Base-by-base conservation (phyloP, 2,888 invertebrate genomes). In the Epicampocera succincta region DNA sequence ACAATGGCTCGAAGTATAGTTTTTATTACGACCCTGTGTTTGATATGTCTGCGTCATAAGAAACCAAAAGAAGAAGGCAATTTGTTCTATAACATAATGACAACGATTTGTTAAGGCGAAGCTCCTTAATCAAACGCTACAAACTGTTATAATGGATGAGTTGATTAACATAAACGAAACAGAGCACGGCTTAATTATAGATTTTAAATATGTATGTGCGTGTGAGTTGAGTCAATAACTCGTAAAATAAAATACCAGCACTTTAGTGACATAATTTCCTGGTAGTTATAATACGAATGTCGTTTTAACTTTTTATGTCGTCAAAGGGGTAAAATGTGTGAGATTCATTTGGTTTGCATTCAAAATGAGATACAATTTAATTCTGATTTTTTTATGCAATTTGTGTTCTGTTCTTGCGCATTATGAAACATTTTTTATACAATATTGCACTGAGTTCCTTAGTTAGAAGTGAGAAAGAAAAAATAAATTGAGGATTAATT, bases 101-200 rank as follows among this genome's bases (percentile, higher is more conserved):
- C 15, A 54, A 2, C 44, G 44, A 54, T 54, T 73, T 54, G 73
- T 52, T 44, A 63, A 63, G 46, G 19, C 15, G n/a, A 48, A 46
- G 29, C 17, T 48, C 40, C 4, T 40, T 19, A 17, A 12, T 48
- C 2, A 0, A 15, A 29, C 19, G 13, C 9, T n/a, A 29, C 9
- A 54, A 52, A 52, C 21, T 17, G 21, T 21, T 4, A 40, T 33
- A 38, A 21, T 54, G 15, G 19, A 12, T 3, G 17, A 48, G n/a
- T 21, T 21, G 3, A 21, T n/a, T n/a, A 21, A 50, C 12, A 25
- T 25, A 25, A n/a, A 52, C n/a, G 0, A 54, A 29, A 29, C 3
- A 13, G 1, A 50, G 13, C 42, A 25, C n/a, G 21, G 1, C 4
- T 44, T 44, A 19, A 15, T 61, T 25, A 4, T 19, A 44, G n/a